phyloP scores from a whole-genome alignment of 2,797 vertebrate species.

The Avahi laniger region DNA sequence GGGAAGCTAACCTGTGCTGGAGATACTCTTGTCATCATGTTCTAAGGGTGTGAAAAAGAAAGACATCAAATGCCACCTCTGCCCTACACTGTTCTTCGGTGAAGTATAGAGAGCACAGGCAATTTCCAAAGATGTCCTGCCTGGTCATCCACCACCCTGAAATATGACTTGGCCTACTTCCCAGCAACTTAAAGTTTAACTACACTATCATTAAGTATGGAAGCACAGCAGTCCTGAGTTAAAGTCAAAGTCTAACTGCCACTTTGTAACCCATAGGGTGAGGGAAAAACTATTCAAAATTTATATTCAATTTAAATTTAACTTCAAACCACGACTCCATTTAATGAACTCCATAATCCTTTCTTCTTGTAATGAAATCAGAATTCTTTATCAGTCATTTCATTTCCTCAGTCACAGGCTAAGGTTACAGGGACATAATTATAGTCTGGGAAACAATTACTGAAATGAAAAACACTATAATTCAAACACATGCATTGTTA shows the following conservation, averaged over 20 bases:
- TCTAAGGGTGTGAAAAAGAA: background rate
- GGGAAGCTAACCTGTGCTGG: background rate
- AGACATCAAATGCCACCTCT: background rate
- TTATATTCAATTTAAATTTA: background rate
- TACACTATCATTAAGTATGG: background rate
- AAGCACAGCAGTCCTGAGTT: background rate
- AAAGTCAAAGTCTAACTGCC: background rate
- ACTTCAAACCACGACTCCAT: background rate
- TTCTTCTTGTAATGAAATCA: constrained; percentile 3
- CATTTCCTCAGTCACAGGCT: background rate
- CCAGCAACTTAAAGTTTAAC: background rate
- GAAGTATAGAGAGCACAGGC: background rate
- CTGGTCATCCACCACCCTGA: too few species aligned
- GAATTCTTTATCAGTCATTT: background rate
- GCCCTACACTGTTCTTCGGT: background rate
- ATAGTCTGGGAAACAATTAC: background rate
- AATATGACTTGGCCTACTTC: background rate
- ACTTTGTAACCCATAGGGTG: background rate
- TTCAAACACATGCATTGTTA: background rate
- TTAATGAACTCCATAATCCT: background rate
- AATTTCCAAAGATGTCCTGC: background rate
- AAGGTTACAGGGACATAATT: background rate
- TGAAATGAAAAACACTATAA: background rate
- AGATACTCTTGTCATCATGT: background rate
- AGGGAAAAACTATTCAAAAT: background rate